These are phyloP conservation scores for Brachypteracias leptosomus DNA, from an alignment of 2,113 vertebrate species.

Conservation along the genomic window DNA sequence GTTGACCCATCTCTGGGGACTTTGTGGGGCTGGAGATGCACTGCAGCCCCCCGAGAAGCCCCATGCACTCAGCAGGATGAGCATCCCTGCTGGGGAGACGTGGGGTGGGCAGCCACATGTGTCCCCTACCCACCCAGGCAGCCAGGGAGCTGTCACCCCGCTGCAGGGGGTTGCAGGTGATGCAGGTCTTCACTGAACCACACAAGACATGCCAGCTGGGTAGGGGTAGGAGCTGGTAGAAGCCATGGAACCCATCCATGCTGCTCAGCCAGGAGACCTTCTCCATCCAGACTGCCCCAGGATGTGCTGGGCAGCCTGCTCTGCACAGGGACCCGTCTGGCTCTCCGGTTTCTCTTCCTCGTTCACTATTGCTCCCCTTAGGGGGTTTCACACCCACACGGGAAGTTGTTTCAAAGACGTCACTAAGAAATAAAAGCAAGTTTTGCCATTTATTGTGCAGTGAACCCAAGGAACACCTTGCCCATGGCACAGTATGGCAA, in stretches of 20 bases:
- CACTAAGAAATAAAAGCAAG: background rate
- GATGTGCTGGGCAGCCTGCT: fast-evolving
- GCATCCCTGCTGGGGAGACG: background rate
- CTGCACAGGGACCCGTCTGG: fast-evolving
- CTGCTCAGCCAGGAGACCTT: background rate
- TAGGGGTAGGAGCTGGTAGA: background rate
- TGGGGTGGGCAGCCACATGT: background rate
- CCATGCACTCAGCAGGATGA: fast-evolving
- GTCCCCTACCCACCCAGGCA: fast-evolving
- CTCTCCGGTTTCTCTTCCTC: background rate
- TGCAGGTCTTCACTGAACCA: fast-evolving
- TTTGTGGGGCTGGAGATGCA: fast-evolving
- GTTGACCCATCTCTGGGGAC: fast-evolving
- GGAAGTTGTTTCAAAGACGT: background rate
- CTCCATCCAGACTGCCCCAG: background rate
- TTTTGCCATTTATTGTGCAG: background rate
- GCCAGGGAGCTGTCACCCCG: background rate
- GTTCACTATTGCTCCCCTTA: background rate
- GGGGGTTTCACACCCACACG: fast-evolving
- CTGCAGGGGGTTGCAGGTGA: background rate
- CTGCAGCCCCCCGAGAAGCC: fast-evolving
- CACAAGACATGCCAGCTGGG: background rate
- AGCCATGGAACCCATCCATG: background rate
- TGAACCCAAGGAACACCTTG: fast-evolving
- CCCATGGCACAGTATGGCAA: background rate